Base-by-base conservation (phyloP, 1,140 invertebrate genomes). In the Drosophila hydei region DNA sequence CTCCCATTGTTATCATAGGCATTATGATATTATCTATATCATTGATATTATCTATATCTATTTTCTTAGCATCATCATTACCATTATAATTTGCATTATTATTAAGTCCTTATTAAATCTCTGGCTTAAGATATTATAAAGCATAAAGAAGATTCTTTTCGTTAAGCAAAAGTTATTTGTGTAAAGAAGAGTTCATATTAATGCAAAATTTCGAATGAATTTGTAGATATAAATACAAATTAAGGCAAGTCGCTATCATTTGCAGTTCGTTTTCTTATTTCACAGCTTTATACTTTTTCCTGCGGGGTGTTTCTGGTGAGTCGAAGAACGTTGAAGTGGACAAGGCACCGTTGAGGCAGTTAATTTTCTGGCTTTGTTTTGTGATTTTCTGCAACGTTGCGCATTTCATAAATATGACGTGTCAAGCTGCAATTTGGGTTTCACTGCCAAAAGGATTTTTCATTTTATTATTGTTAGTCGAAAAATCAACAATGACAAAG, bases 361-460 rank as follows among this genome's bases (percentile, higher is more conserved):
- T 80, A 87, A 87, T 87, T 85, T 81, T 64, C 67, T 70, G 65
- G 76, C 81, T 33, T 87, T 87, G 81, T 87, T 64, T 88, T 78
- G 45, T 78, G 74, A 81, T 87, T 88, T 87, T 78, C 77, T 88
- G 83, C 81, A 87, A 81, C 77, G 67, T 83, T 88, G 83, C 83
- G 78, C 83, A 88, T 87, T 87, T 87, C 83, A 87, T 81, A 78
- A 88, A 87, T 83, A 79, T 87, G 72, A 87, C 83, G 83, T 87
- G 83, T 67, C 83, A 83, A 87, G 52, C 52, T 60, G 83, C 83
- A 80, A 88, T 87, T 87, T 88, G 52, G 50, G 4, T 38, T 52
- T 72, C 54, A 63, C 33, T 62, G 47, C 25, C 79, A 36, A 65
- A 79, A 85, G 56, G 65, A 56, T 71, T 50, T 48, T 33, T 33